These are phyloP conservation scores for Pristionchus fissidentatus DNA, from an alignment of 2,888 invertebrate genomes.

Conservation along the genomic window DNA sequence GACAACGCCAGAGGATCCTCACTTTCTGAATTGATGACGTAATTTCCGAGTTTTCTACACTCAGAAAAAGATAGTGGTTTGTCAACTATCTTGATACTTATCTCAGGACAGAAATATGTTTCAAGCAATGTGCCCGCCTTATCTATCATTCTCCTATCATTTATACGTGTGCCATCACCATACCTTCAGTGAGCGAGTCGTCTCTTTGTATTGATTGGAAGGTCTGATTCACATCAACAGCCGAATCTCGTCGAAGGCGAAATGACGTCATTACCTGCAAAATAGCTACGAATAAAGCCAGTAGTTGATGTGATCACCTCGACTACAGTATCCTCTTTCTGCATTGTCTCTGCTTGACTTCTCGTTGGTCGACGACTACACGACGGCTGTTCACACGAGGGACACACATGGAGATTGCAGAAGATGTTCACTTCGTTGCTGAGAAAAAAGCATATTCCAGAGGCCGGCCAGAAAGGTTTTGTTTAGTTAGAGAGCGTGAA, in stretches of 20 bases:
- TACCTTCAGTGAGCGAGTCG: not conserved
- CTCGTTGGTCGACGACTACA: slow-evolving; percentile 49
- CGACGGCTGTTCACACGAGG: slow-evolving; percentile 58
- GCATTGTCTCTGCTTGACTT: not conserved
- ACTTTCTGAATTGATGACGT: not conserved
- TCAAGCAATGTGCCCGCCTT: too few species aligned
- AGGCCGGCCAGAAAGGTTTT: too few species aligned
- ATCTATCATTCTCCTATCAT: too few species aligned
- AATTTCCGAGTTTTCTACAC: too few species aligned
- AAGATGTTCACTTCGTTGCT: slow-evolving; percentile 75
- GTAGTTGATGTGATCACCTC: slow-evolving; percentile 13
- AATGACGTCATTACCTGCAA: slow-evolving; percentile 55
- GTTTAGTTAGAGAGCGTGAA: too few species aligned
- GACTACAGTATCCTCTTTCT: slow-evolving; percentile 3
- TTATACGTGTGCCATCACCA: not conserved
- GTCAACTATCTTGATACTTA: not conserved
- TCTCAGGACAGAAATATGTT: too few species aligned
- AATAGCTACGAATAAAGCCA: not conserved
- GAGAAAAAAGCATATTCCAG: not conserved
- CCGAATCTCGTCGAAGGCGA: slow-evolving; percentile 54
- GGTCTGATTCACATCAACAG: too few species aligned
- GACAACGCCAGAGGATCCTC: not conserved
- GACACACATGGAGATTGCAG: slow-evolving; percentile 74
- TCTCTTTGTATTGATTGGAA: slow-evolving; percentile 9
- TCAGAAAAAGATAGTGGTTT: not conserved